Percentiles rank a stretch among this genome's conserved stretches.
Evolutionary conservation across 92 coral and sea anemone species (phyloP).

Genomic region (Zoanthus solanderi): DNA sequence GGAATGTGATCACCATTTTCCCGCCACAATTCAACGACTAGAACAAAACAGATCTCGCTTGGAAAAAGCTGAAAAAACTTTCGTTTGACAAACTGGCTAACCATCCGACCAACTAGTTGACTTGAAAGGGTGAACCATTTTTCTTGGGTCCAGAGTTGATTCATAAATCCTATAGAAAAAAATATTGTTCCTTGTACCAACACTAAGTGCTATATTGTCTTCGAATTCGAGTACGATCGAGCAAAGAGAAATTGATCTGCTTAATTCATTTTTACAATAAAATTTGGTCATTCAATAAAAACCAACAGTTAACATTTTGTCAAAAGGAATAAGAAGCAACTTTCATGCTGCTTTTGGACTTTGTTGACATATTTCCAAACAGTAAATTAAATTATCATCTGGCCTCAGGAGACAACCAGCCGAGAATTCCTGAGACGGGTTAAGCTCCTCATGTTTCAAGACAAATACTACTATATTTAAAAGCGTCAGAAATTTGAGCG

Average conservation of each 20-base stretch:
- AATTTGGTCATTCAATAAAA: constrained; percentile 19
- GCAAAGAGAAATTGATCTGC: constrained; percentile 14
- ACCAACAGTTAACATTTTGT: not conserved
- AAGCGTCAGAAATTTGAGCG: too few species aligned
- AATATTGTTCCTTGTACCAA: constrained; percentile 18
- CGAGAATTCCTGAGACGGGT: constrained; percentile 19
- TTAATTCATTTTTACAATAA: not conserved
- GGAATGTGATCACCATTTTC: constrained; percentile 13
- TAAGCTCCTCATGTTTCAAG: constrained; percentile 5
- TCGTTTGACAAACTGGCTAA: constrained; percentile 50
- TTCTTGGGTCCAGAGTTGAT: constrained; percentile 23
- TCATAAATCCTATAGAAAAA: constrained; percentile 41
- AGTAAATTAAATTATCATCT: constrained; percentile 19
- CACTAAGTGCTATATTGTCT: not conserved
- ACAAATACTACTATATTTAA: too few species aligned
- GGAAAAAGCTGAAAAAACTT: constrained; percentile 40
- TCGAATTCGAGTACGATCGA: not conserved
- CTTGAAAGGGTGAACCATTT: constrained; percentile 49
- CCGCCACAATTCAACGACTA: constrained; percentile 25
- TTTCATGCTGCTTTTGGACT: constrained; percentile 3
- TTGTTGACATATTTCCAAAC: constrained; percentile 9
- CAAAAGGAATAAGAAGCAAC: constrained; percentile 3
- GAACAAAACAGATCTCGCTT: constrained; percentile 2
- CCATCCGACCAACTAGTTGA: constrained; percentile 24
- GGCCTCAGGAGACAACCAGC: constrained; percentile 12